Evolutionary conservation across 2,113 vertebrate genomes (phyloP), one percentile per base, ranked within the genome.

Genomic region (Colossoma macropomum): DNA sequence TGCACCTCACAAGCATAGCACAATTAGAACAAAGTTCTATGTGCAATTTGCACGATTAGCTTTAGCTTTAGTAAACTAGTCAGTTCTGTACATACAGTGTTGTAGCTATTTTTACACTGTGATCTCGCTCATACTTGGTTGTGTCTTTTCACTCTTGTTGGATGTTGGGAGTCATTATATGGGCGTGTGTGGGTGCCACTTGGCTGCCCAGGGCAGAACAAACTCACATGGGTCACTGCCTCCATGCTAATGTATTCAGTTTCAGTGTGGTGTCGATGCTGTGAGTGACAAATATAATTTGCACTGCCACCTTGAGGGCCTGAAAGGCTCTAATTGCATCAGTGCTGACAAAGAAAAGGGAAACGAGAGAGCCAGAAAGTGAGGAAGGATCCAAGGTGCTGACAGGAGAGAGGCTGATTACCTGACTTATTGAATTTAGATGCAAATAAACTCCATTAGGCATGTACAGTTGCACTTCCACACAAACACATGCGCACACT

Each of bases 221-320:
- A 56, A 32, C 69, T 77, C 60, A 32, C 66, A 62, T 70, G 77
- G 81, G 86, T 81, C 66, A 62, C 62, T 52, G 59, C 45, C 30
- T 77, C 72, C 7, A 0, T 56, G 66, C 54, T 86, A 78, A 80
- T 84, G 76, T 65, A 77, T 82, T 86, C 77, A 1, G 23, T 80
- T 81, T 82, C 66, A 68, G 80, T 52, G 21, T 77, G 85, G 81
- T 84, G 59, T 70, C 81, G 79, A 74, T 75, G 28, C 62, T 11
- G 13, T 83, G 80, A 88, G 69, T 86, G 85, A 87, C 83, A 88
- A 85, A 88, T 87, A 80, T 81, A 85, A 84, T 86, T 86, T 86
- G 85, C 77, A 63, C 78, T 84, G 72, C 27, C 70, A 63, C 77
- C 75, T 86, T 81, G 77, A 73, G 72, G 48, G 54, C 82, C 80